Conservation (phyloP, 2,888 invertebrate species). For the Hoplodrina ambigua region DNA sequence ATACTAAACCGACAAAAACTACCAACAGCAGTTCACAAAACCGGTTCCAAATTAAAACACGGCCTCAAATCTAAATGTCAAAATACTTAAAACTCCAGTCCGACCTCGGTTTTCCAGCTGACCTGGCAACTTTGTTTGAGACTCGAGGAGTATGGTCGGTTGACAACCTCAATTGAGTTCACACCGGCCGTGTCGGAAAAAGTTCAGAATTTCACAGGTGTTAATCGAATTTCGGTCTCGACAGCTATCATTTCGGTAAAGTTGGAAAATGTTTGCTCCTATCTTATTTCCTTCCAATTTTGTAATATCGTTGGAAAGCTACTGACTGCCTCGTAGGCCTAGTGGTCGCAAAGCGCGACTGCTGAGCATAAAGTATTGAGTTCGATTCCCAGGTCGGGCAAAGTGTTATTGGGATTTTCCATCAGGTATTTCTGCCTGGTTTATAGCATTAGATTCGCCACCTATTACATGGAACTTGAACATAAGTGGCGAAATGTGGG, state of each 20-base stretch:
- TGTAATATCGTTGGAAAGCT: not conserved
- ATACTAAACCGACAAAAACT: not conserved
- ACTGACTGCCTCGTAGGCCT: no score
- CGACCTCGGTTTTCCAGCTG: conserved; percentile 23
- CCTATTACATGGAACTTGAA: no score
- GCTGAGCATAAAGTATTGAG: no score
- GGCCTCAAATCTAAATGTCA: conserved; percentile 8
- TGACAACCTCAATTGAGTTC: conserved; percentile 51
- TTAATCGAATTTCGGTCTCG: conserved; percentile 59
- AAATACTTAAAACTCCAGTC: conserved; percentile 20
- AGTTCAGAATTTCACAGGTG: conserved; percentile 53
- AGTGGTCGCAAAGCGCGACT: no score
- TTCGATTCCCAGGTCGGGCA: no score
- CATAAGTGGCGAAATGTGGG: no score
- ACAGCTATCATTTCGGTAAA: conserved; percentile 43
- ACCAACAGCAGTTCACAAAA: not conserved
- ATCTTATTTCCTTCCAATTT: conserved; percentile 29
- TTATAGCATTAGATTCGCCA: no score
- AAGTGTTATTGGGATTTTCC: no score
- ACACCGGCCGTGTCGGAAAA: conserved; percentile 40
- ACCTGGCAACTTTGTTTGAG: conserved; percentile 38
- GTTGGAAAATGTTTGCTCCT: conserved; percentile 45
- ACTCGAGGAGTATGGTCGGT: conserved; percentile 21
- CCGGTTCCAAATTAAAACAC: conserved; percentile 2
- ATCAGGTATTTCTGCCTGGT: no score